A percentile compares a stretch with the other conserved stretches of the same genome.
These are phyloP conservation scores for Pao palembangensis DNA, from an alignment of 2,113 vertebrate genomes.

Conservation along the genomic window DNA sequence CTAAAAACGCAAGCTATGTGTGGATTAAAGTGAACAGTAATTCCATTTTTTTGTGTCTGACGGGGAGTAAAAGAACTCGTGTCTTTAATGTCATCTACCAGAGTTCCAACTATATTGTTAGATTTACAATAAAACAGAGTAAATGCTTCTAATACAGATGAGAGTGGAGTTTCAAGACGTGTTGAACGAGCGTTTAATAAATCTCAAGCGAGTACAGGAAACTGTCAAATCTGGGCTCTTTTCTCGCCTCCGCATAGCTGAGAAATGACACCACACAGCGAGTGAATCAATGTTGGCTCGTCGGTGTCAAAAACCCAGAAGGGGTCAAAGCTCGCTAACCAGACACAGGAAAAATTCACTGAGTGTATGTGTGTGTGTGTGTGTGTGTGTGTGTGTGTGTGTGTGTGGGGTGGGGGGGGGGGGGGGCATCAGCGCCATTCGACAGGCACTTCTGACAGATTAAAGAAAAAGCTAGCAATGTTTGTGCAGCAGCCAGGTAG, in stretches of 20 bases:
- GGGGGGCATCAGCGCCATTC: not conserved
- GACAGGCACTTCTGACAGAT: not conserved
- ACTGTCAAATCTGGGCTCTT: not conserved
- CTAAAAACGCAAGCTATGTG: not conserved
- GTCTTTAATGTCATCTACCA: no score
- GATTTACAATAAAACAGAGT: not conserved
- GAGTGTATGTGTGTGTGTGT: no score
- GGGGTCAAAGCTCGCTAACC: not conserved
- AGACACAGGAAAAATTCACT: not conserved
- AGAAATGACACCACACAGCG: not conserved
- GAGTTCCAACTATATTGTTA: not conserved
- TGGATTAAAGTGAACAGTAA: not conserved
- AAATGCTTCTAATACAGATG: no score
- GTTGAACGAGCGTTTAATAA: not conserved
- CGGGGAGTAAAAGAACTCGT: not conserved
- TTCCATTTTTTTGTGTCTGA: not conserved
- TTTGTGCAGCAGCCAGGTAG: not conserved
- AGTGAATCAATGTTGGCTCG: not conserved
- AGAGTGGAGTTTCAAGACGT: not conserved
- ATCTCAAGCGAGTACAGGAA: not conserved
- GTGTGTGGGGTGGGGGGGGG: no score
- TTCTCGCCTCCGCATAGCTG: not conserved
- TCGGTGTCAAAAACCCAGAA: not conserved
- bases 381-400: not conserved
- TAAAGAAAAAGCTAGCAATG: not conserved